Percentiles rank a stretch among this genome's conserved stretches.
These are phyloP conservation scores for Anomalospiza imberbis DNA, from an alignment of 2,797 vertebrate genomes.

Conservation along the genomic window DNA sequence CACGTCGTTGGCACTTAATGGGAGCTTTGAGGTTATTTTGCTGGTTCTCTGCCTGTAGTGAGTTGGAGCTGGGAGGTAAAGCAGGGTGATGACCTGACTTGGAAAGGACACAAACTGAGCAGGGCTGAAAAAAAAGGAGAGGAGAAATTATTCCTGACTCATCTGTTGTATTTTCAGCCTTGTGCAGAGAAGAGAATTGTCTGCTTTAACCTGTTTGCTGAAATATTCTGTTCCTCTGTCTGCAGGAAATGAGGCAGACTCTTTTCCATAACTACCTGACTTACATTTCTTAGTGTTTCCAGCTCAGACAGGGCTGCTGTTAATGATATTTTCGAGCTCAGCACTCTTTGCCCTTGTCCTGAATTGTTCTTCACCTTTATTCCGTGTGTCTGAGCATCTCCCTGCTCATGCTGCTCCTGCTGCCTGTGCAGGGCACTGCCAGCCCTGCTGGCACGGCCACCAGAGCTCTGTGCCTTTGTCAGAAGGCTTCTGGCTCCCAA, in stretches of 20 bases:
- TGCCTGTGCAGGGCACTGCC: not conserved
- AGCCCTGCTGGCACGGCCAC: not conserved
- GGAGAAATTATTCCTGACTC: conserved; percentile 50
- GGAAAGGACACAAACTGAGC: not conserved
- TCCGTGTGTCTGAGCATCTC: not conserved
- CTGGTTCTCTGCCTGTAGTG: not conserved
- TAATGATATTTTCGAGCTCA: not conserved
- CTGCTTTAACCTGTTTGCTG: conserved; percentile 23
- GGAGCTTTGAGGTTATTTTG: not conserved
- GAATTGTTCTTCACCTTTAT: not conserved
- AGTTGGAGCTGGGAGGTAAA: not conserved
- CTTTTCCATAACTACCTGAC: not conserved
- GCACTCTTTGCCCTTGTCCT: not conserved
- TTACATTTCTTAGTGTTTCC: not conserved
- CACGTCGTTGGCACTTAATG: not conserved
- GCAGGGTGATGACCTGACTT: not conserved
- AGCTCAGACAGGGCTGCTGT: not conserved
- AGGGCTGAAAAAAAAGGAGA: conserved; percentile 13
- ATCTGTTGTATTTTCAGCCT: conserved; percentile 44
- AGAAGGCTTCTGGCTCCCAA: not conserved
- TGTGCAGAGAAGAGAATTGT: not conserved
- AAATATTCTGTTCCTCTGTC: not conserved
- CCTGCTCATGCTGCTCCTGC: not conserved
- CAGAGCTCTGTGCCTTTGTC: not conserved
- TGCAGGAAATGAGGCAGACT: conserved; percentile 2